Base-by-base conservation (phyloP, 1,140 invertebrate genomes). In the Drosophila bocki region DNA sequence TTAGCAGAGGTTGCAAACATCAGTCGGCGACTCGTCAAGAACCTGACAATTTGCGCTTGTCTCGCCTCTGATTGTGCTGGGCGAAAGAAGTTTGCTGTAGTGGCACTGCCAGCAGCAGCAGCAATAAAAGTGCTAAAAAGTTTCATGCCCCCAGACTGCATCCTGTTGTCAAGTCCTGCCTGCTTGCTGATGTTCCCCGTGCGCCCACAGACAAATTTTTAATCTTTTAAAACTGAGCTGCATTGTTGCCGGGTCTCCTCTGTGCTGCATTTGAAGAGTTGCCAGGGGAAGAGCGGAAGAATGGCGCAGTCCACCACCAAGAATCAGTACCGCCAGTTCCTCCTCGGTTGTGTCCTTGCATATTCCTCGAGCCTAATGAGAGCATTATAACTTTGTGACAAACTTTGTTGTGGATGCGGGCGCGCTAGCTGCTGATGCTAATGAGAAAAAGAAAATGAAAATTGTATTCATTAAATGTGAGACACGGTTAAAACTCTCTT, bases 101-200 rank as follows among this genome's bases (percentile, higher is more conserved):
- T 59, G 41, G 61, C 65, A 74, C 44, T 53, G 32, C 29, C 32
- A 48, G 7, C 11, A 61, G 45, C 78, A 59, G 39, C 53, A 81
- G 45, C 84, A 87, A 87, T 80, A 88, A 88, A 87, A 87, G 83
- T 88, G 84, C 84, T 87, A 88, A 87, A 87, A 87, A 87, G 80
- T 87, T 87, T 74, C 70, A 87, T 88, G 77, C 84, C 77, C 80
- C 81, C 82, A 78, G 80, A 80, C 69, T 87, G 77, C 80, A 87
- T 88, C 84, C 84, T 87, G 84, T 87, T 50, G 54, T 33, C 48
- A 69, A 75, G 81, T 76, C 75, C 64, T 60, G 58, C 41, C 63
- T 45, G 39, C 19, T 68, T 42, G 32, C 8, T 59, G 50, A 35
- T 51, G 58, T 74, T 33, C 22, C 44, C 41, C 13, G 15, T 72